phyloP scores from a whole-genome alignment of 2,113 vertebrate genomes.

The Psephotus haematonotus region DNA sequence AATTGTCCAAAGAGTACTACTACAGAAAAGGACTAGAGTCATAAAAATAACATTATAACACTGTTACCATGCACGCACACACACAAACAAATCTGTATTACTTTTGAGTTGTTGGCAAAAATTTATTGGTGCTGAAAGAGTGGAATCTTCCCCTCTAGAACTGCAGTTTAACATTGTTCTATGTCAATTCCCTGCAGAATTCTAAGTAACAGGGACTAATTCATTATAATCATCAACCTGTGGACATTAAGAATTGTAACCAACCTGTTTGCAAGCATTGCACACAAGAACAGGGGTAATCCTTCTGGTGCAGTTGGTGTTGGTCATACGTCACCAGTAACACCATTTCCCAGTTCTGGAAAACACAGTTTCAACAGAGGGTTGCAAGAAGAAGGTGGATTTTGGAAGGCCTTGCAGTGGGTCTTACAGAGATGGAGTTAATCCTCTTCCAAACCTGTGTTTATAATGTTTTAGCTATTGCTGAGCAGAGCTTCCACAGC shows the following conservation, averaged over 20 bases:
- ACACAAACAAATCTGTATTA: not conserved
- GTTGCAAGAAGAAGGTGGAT: not conserved
- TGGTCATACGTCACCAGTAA: not conserved
- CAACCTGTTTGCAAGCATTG: not conserved
- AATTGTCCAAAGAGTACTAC: not conserved
- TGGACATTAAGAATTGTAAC: not conserved
- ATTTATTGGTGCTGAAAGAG: not conserved
- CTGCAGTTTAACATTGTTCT: not conserved
- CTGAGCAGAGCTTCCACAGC: not conserved
- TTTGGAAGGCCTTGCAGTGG: not conserved
- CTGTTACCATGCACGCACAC: not conserved
- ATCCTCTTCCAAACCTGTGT: not conserved
- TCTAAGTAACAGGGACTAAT: not conserved
- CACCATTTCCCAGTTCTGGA: not conserved
- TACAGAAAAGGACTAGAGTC: not conserved
- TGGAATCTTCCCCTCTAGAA: not conserved
- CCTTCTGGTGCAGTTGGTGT: not conserved
- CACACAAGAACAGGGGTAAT: fast-evolving
- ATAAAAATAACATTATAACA: not conserved
- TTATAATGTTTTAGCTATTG: not conserved
- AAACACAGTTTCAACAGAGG: not conserved
- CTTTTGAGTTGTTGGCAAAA: not conserved
- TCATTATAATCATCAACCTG: not conserved
- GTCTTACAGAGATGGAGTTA: not conserved
- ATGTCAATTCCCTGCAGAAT: not conserved